A percentile compares a stretch with the other conserved stretches of the same genome.
phyloP scores from a whole-genome alignment of 1,140 invertebrate species.

The Lucilia sericata region DNA sequence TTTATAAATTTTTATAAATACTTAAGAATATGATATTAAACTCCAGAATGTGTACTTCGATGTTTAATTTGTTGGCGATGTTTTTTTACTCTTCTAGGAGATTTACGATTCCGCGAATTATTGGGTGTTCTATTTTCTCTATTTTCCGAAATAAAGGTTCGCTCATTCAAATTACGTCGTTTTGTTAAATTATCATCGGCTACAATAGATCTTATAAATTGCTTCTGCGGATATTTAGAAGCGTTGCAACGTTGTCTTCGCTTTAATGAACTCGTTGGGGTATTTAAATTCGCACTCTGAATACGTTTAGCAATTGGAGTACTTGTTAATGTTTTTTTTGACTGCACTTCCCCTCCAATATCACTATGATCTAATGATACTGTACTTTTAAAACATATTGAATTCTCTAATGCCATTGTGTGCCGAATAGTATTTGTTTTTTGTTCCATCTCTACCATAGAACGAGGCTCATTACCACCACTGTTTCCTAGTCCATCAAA shows the following conservation, averaged over 20 bases:
- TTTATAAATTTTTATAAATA: too few species aligned
- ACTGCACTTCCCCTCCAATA: not conserved
- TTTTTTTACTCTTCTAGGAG: not conserved
- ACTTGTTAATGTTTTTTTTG: not conserved
- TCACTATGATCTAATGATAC: too few species aligned
- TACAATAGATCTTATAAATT: not conserved
- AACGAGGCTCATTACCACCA: too few species aligned
- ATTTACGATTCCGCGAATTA: not conserved
- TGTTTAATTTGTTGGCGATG: not conserved
- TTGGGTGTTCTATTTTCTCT: not conserved
- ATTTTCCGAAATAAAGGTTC: not conserved
- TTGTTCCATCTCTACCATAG: not conserved
- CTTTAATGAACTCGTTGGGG: not conserved
- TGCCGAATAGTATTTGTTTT: not conserved
- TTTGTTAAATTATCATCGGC: not conserved
- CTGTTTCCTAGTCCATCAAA: conserved; percentile 71
- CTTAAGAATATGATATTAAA: too few species aligned
- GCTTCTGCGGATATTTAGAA: not conserved
- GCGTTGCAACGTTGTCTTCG: not conserved
- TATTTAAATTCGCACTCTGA: not conserved
- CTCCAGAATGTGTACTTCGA: too few species aligned
- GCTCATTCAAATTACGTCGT: not conserved
- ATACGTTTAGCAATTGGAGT: not conserved
- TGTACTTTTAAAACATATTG: too few species aligned
- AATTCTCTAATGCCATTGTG: too few species aligned